A percentile compares a stretch with the other conserved stretches of the same genome.
Conservation (phyloP, 2,113 vertebrate genomes). For the Archilochus colubris region DNA sequence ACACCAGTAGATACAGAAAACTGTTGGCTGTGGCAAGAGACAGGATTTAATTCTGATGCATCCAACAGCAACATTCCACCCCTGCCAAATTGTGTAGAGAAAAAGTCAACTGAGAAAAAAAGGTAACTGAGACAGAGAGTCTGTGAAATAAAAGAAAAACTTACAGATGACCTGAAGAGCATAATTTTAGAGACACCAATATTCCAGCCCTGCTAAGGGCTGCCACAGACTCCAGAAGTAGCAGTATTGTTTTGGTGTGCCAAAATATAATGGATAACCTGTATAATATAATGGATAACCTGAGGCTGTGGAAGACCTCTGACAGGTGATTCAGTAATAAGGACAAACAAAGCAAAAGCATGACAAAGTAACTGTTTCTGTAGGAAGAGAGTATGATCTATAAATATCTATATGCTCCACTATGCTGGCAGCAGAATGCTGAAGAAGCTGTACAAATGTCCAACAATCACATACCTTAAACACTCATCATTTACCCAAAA, state of each 20-base stretch:
- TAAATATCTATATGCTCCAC: not conserved
- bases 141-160: not conserved
- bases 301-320: not conserved
- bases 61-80: not conserved
- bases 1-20: not conserved
- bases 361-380: not conserved
- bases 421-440: not conserved
- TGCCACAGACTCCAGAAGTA: not conserved
- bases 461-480: not conserved
- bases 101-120: not conserved
- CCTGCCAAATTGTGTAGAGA: not conserved
- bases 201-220: not conserved
- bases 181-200: not conserved
- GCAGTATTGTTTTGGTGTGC: not conserved
- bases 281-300: not conserved
- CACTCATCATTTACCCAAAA: not conserved
- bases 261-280: not conserved
- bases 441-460: not conserved
- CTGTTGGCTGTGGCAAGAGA: not conserved
- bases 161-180: not conserved
- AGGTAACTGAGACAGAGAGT: not conserved
- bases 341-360: not conserved
- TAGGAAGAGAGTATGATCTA: not conserved
- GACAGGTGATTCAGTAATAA: not conserved
- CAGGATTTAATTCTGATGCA: not conserved